Percentiles rank a stretch among this genome's conserved stretches.
Evolutionary conservation across 2,113 vertebrate species (phyloP).

Genomic region (Psophia crepitans): DNA sequence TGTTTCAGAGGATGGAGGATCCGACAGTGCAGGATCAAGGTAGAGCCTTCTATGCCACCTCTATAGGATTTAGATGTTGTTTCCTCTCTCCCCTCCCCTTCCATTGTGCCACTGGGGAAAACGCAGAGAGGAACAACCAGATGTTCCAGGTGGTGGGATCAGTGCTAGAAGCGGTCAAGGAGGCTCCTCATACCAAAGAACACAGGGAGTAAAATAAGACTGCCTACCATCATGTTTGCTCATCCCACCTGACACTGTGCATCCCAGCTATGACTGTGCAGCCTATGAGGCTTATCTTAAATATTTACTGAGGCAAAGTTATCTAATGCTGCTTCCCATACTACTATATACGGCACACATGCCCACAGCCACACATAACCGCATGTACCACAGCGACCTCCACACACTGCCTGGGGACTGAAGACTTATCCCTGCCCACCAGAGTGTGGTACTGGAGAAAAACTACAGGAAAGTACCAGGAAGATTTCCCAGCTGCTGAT

Average conservation of each 20-base stretch:
- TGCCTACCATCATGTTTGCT: background rate
- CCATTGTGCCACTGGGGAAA: background rate
- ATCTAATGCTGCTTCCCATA: background rate
- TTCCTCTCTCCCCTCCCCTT: background rate
- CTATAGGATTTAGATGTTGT: background rate
- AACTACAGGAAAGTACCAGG: background rate
- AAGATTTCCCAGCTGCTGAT: background rate
- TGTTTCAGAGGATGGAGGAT: background rate
- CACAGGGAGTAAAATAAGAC: background rate
- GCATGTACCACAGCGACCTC: background rate
- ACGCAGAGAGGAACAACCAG: background rate
- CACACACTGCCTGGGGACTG: background rate
- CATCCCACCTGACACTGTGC: background rate
- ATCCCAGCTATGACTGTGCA: too few species aligned
- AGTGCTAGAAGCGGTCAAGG: background rate
- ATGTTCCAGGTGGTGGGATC: background rate
- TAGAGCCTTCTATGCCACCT: background rate
- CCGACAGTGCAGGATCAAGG: background rate
- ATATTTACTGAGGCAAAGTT: background rate
- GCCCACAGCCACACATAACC: background rate
- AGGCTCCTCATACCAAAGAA: background rate
- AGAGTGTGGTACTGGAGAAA: background rate
- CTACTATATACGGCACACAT: background rate
- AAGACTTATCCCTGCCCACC: background rate
- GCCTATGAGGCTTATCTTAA: background rate